Percentiles rank a stretch among this genome's conserved stretches.
phyloP scores from a whole-genome alignment of 2,888 invertebrate genomes.

The Hypomecis atomaria region DNA sequence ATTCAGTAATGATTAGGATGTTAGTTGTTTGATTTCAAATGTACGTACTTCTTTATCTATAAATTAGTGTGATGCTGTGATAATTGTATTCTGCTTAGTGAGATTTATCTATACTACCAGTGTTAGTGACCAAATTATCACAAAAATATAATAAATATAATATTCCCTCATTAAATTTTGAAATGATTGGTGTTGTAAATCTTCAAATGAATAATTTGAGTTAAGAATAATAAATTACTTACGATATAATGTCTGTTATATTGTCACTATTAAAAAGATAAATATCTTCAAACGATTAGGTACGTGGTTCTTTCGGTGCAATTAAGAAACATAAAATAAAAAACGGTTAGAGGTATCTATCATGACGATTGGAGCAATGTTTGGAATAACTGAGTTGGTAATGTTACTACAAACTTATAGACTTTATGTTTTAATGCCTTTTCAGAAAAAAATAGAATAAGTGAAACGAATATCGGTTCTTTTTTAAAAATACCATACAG shows the following conservation, averaged over 20 bases:
- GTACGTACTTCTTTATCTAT: too few species aligned
- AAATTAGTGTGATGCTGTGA: too few species aligned
- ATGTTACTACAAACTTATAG: not conserved
- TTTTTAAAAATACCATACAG: too few species aligned
- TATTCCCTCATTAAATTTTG: slow-evolving; percentile 32
- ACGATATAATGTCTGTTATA: slow-evolving; percentile 42
- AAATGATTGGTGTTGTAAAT: slow-evolving; percentile 41
- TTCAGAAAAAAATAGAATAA: too few species aligned
- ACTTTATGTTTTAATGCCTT: too few species aligned
- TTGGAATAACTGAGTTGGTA: slow-evolving; percentile 24
- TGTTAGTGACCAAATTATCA: slow-evolving; percentile 32
- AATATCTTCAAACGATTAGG: slow-evolving; percentile 40
- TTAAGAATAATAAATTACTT: slow-evolving; percentile 41
- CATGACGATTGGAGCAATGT: slow-evolving; percentile 29
- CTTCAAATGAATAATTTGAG: slow-evolving; percentile 40
- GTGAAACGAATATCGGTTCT: too few species aligned
- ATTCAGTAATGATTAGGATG: too few species aligned
- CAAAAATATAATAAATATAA: slow-evolving; percentile 35
- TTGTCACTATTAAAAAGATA: slow-evolving; percentile 47
- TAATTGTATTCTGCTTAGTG: too few species aligned
- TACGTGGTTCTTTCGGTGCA: slow-evolving; percentile 40
- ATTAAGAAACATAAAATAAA: slow-evolving; percentile 45
- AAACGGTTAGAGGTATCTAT: slow-evolving; percentile 35
- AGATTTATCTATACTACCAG: slow-evolving; percentile 14
- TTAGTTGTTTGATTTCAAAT: too few species aligned